These are phyloP conservation scores for Caenorhabditis inopinata DNA, from an alignment of 1,140 invertebrate species.

Conservation along the genomic window DNA sequence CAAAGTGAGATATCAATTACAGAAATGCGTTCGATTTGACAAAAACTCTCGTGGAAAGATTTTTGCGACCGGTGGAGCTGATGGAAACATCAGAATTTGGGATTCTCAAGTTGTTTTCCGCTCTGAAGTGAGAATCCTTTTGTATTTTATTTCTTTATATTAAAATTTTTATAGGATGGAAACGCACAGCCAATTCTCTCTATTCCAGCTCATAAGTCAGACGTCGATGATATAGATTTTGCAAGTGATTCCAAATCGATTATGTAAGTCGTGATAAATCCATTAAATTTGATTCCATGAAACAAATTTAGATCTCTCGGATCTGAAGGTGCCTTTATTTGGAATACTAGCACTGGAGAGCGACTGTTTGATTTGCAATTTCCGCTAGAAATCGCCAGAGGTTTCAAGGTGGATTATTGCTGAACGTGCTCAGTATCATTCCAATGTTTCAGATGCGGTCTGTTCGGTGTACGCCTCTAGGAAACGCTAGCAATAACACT, in stretches of 20 bases:
- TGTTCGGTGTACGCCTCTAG: constrained; percentile 27
- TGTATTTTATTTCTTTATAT: neutral
- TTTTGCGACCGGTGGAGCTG: constrained; percentile 85
- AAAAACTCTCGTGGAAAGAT: constrained; percentile 72
- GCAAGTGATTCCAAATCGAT: constrained; percentile 14
- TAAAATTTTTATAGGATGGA: neutral
- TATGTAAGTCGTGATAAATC: neutral
- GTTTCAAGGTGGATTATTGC: constrained; percentile 10
- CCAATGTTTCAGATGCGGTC: constrained; percentile 30
- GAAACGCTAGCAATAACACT: neutral
- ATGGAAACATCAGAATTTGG: constrained; percentile 85
- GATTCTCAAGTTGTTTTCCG: constrained; percentile 66
- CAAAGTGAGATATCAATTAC: too few species aligned
- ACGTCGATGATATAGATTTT: constrained; percentile 35
- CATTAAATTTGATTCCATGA: neutral
- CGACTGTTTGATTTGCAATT: constrained; percentile 24
- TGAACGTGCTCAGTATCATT: neutral
- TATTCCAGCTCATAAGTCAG: neutral
- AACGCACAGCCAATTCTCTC: neutral
- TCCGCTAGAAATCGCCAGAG: neutral
- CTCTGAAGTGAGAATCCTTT: constrained; percentile 22
- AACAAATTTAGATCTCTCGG: constrained; percentile 30
- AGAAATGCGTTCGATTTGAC: constrained; percentile 82
- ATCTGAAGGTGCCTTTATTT: constrained; percentile 15
- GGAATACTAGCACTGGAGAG: constrained; percentile 13